Evolutionary conservation across 1,140 invertebrate genomes (phyloP), one percentile per base, ranked within the genome.

Genomic region (Drosophila lini): DNA sequence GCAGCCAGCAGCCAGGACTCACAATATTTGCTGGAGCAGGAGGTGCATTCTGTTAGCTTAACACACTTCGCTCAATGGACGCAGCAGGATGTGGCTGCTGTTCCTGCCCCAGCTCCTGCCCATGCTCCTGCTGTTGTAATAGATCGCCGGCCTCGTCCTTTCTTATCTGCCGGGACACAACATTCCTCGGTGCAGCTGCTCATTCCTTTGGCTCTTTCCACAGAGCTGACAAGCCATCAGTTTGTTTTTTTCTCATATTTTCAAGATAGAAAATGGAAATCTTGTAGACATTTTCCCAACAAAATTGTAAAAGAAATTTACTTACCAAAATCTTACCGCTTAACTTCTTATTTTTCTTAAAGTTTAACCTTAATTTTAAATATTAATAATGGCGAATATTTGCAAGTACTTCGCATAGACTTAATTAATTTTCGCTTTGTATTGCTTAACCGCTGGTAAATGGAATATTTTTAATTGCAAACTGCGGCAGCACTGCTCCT

Each of bases 1-100:
- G 57, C 0, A 31, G 38, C 16, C 31, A 44, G 63, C 45, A 53
- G 25, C 22, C 31, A 41, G 60, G 47, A 63, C 8, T 5, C 13
- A 53, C 32, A 53, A 53, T 53, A 53, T 53, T 53, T 53, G 55
- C 32, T 28, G 74, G 40, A 25, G 58, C 42, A 57, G 74, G 63
- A 61, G 74, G 44, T 77, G 77, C 62, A 59, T 36, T 73, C 44
- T 79, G 82, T 88, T 86, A 82, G 71, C 84, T 78, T 88, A 88
- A 80, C 84, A 88, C 84, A 86, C 82, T 86, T 88, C 67, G 71
- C 83, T 82, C 83, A 88, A 86, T 88, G 83, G 76, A 70, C 71
- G 74, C 76, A 74, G 80, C 80, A 88, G 59, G 58, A 67, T 57
- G 57, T 62, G 56, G 36, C 40, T 45, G 45, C 41, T 68, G 38